Conservation (phyloP, 2,113 vertebrate genomes). For the Passer montanus region DNA sequence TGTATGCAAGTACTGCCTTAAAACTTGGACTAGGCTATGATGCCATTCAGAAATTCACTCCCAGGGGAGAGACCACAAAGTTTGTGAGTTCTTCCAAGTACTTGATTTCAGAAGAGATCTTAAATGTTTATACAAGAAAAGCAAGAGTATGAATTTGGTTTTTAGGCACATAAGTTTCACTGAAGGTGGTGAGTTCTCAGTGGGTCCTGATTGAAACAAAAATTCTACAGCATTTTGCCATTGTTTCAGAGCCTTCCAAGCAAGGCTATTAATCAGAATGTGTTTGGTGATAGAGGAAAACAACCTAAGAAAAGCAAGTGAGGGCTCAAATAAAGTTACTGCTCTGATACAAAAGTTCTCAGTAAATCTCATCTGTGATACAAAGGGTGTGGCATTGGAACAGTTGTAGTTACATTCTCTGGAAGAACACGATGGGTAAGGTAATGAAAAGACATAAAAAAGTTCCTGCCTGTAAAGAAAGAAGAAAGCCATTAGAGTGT, state of each 20-base stretch:
- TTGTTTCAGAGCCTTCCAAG: background rate
- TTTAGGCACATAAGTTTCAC: background rate
- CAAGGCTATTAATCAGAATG: background rate
- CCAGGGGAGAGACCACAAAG: background rate
- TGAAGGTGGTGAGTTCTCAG: rapidly evolving
- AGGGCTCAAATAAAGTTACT: background rate
- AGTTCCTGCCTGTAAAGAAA: background rate
- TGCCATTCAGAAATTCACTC: background rate
- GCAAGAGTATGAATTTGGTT: background rate
- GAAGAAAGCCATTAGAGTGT: background rate
- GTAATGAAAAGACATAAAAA: background rate
- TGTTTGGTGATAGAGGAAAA: background rate
- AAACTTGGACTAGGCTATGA: background rate
- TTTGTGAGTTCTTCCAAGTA: background rate
- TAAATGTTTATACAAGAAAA: background rate
- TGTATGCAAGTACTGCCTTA: background rate
- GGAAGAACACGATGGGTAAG: rapidly evolving
- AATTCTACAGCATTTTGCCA: background rate
- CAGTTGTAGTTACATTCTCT: background rate
- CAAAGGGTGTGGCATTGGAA: background rate
- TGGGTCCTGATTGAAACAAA: background rate
- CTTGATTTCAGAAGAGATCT: background rate
- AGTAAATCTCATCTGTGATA: background rate
- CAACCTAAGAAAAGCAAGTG: background rate
- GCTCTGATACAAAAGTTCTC: background rate